Base-by-base conservation (phyloP, 2,113 vertebrate genomes). In the Rissa tridactyla region DNA sequence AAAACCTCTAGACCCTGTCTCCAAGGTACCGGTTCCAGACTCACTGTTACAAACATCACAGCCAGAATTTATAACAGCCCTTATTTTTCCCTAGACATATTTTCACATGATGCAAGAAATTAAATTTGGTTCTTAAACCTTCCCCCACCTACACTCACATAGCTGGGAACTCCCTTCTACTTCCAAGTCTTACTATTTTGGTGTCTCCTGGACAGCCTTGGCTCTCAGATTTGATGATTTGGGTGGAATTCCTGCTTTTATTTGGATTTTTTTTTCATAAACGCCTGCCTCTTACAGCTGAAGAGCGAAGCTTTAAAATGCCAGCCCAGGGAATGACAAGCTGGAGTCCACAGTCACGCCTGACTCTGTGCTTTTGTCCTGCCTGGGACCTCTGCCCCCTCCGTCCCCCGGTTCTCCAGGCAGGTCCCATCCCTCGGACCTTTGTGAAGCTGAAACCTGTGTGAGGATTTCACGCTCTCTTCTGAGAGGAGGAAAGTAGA, bases 121-220 rank as follows among this genome's bases (percentile, higher is more conserved):
- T 87, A 84, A 82, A 87, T 92, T 38, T 82, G 90, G 44, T 36
- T 69, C 90, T 76, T 17, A 5, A 75, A 18, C 32, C 55, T 36
- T 87, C 34, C 47, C 47, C 85, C 66, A 77, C 85, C 85, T 90
- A 87, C 84, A 72, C 23, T 58, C 57, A 69, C 82, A 72, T 15
- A 69, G 61, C 88, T 82, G 82, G 92, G 71, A 92, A 88, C 76
- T 80, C 92, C 79, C 68, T 79, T 73, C 93, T 93, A 57, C 90
- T 88, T 87, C 90, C 62, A 82, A 14, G 36, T 65, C 21, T 12
- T 78, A 21, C 84, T 95, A 80, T 93, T 92, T 76, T 25, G 3
- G 44, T 61, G 62, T 71, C 65, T 89, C 75, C 78, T 92, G 85
- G 66, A 40, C 22, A 73, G 58, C 62, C 25, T 29, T 32, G 61